A percentile compares a stretch with the other conserved stretches of the same genome.
These are phyloP conservation scores for Limanda limanda DNA, from an alignment of 2,113 vertebrate genomes.

Conservation along the genomic window DNA sequence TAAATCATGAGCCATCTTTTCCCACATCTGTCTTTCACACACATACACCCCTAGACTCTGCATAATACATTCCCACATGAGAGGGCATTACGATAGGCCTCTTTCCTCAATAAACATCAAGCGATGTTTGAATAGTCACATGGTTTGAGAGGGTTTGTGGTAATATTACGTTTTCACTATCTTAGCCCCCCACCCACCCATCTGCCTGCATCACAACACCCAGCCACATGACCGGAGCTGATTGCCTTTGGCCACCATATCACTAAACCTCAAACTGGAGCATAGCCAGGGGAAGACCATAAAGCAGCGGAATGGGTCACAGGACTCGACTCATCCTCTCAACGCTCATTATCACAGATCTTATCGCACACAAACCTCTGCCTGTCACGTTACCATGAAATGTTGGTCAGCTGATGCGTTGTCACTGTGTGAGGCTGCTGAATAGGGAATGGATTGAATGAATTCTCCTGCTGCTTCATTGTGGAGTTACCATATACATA, in stretches of 20 bases:
- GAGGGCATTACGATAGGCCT: not conserved
- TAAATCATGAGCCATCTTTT: not conserved
- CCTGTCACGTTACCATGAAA: slow-evolving; percentile 58
- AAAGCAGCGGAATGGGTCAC: slow-evolving; percentile 63
- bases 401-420: slow-evolving; percentile 62
- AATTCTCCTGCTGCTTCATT: slow-evolving; percentile 36
- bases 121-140: not conserved
- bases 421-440: slow-evolving; percentile 19
- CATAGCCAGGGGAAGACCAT: slow-evolving; percentile 53
- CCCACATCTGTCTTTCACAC: too few species aligned
- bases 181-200: slow-evolving; percentile 2
- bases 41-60: not conserved
- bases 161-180: slow-evolving; percentile 1
- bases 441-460: slow-evolving; percentile 36
- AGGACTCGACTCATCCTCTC: slow-evolving; percentile 61
- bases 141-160: slow-evolving; percentile 9
- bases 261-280: slow-evolving; percentile 47
- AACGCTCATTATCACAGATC: slow-evolving; percentile 52
- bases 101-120: not conserved
- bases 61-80: not conserved
- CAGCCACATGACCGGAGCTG: slow-evolving; percentile 60
- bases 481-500: slow-evolving; percentile 29
- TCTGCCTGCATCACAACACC: slow-evolving; percentile 15
- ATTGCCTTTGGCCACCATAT: slow-evolving; percentile 50
- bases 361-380: slow-evolving; percentile 59